Evolutionary conservation across 2,113 vertebrate genomes (phyloP).

Genomic region (Vulpes ferrilata): DNA sequence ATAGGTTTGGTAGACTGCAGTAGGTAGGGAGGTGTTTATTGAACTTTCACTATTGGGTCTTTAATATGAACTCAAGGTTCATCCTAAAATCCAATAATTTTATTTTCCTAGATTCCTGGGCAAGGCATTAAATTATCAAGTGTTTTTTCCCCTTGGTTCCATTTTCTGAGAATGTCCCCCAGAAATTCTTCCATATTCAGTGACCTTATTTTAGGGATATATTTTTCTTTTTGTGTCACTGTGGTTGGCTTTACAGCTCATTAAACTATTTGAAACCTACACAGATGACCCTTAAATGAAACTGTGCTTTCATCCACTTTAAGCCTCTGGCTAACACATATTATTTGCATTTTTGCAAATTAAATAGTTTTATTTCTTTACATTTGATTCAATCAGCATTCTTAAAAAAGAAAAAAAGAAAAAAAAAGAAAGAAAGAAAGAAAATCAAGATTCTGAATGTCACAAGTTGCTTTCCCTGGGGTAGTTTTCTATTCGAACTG

Average conservation of each 20-base stretch:
- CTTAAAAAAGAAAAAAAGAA: neutral
- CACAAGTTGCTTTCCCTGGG: neutral
- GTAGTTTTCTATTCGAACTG: neutral
- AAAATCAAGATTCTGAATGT: neutral
- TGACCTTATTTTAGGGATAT: neutral
- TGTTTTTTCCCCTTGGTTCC: neutral
- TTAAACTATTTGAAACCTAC: neutral
- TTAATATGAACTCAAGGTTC: neutral
- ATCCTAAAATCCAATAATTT: neutral
- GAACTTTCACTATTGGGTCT: neutral
- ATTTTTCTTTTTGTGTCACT: neutral
- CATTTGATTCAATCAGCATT: slow-evolving; percentile 1
- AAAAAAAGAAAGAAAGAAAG: neutral
- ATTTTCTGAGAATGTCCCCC: neutral
- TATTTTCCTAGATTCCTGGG: slow-evolving; percentile 20
- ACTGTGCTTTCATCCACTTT: neutral
- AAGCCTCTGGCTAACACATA: neutral
- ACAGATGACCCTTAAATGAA: neutral
- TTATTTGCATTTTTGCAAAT: slow-evolving; percentile 51
- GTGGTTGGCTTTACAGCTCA: neutral
- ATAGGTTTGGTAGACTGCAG: neutral
- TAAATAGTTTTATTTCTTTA: slow-evolving; percentile 30
- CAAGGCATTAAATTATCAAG: neutral
- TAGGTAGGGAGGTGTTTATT: neutral
- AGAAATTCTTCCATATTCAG: neutral